Percentiles rank a stretch among this genome's conserved stretches.
Conservation (phyloP, 2,797 vertebrate species). For the Xyrichtys novacula region DNA sequence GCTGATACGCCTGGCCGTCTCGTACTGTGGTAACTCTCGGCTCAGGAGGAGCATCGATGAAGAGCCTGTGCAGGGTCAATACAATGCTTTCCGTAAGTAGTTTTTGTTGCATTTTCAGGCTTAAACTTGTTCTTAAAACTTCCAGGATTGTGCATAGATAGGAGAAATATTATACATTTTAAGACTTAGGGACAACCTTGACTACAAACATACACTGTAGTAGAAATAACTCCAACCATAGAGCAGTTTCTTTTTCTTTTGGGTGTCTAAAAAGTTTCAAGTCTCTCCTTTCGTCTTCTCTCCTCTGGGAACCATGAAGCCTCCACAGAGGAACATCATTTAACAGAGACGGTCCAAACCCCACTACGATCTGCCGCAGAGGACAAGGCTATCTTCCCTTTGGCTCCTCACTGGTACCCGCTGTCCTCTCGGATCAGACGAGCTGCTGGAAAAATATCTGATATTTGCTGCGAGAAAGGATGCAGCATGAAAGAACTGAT, state of each 20-base stretch:
- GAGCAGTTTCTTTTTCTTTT: background rate
- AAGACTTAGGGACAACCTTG: background rate
- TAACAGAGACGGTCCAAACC: background rate
- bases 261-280: constrained; percentile 1
- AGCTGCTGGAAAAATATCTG: constrained; percentile 70
- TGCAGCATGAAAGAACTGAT: constrained; percentile 85
- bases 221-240: too few species aligned
- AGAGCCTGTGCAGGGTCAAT: constrained; percentile 15
- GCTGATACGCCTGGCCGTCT: constrained; percentile 80
- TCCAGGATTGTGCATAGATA: background rate
- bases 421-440: constrained; percentile 62
- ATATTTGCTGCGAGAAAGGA: constrained; percentile 85
- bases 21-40: constrained; percentile 77
- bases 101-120: background rate
- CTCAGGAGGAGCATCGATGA: constrained; percentile 62
- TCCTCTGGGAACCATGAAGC: constrained; percentile 41
- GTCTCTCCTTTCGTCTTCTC: background rate
- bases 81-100: constrained; percentile 56
- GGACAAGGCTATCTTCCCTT: constrained; percentile 9
- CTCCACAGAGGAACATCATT: constrained; percentile 29
- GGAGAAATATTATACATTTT: constrained; percentile 5
- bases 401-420: constrained; percentile 51
- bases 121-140: background rate
- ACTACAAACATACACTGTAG: background rate
- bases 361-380: constrained; percentile 12